Evolutionary conservation across 2,113 vertebrate species (phyloP).

Genomic region (Calypte anna): DNA sequence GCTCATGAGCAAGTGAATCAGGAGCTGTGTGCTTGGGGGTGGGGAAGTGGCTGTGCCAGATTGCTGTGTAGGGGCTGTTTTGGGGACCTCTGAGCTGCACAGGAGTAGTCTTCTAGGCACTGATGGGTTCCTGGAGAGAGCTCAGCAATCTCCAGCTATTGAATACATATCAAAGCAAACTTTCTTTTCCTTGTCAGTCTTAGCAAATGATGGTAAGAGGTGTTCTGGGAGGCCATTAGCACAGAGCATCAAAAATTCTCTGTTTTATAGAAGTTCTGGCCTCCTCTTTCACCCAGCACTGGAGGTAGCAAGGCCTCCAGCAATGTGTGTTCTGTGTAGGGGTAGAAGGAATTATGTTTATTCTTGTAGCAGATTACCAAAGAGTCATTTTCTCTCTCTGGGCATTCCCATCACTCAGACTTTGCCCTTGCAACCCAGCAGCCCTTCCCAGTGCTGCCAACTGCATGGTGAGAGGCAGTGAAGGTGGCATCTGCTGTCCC

Average conservation of each 20-base stretch:
- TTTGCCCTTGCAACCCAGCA: not conserved
- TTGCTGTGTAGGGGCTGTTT: fast-evolving
- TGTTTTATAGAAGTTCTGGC: not conserved
- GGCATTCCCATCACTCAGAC: not conserved
- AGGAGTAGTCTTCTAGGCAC: not conserved
- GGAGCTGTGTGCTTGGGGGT: fast-evolving
- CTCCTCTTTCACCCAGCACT: not conserved
- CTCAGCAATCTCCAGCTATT: not conserved
- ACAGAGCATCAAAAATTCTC: not conserved
- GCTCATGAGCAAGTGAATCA: not conserved
- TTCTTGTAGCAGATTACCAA: not conserved
- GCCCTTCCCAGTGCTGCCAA: not conserved
- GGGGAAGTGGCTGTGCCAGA: fast-evolving
- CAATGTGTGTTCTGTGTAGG: fast-evolving
- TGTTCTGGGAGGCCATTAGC: not conserved
- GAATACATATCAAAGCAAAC: not conserved
- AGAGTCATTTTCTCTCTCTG: not conserved
- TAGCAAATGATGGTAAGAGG: not conserved
- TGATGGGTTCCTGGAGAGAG: not conserved
- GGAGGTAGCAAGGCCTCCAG: not conserved
- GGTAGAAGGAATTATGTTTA: not conserved
- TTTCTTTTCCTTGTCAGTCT: not conserved
- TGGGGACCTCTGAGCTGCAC: not conserved
- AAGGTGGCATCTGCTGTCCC: not conserved
- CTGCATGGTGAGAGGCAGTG: fast-evolving